Evolutionary conservation across 2,888 invertebrate genomes (phyloP).

Genomic region (Crocallis elinguaria): DNA sequence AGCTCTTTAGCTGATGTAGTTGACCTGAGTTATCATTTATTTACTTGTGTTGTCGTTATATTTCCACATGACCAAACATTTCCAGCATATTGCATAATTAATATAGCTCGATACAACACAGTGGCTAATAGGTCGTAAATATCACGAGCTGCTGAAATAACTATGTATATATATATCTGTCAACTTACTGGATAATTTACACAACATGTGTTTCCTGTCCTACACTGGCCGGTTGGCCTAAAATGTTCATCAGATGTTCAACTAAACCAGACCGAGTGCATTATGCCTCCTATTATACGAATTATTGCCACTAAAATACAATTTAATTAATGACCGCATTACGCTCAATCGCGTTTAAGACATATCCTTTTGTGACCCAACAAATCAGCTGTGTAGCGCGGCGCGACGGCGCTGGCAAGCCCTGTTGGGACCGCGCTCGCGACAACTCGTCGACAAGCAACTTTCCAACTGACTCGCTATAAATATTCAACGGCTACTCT

Average conservation of each 20-base stretch:
- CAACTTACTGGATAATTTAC: conserved; percentile 38
- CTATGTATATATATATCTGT: conserved; percentile 30
- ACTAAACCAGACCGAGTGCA: conserved; percentile 16
- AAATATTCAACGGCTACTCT: conserved; percentile 72
- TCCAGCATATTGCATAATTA: neutral
- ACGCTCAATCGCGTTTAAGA: conserved; percentile 44
- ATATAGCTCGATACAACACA: conserved; percentile 2
- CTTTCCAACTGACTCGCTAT: conserved; percentile 75
- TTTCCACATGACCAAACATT: neutral
- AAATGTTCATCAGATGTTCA: conserved; percentile 30
- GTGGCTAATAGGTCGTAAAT: conserved; percentile 16
- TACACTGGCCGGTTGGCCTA: conserved; percentile 13
- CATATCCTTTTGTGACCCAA: conserved; percentile 56
- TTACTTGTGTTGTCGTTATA: neutral
- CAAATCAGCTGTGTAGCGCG: conserved; percentile 67
- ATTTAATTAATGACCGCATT: conserved; percentile 53
- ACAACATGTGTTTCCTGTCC: conserved; percentile 50
- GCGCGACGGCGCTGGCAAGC: conserved; percentile 42
- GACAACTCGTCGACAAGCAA: conserved; percentile 54
- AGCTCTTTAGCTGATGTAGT: conserved; percentile 59
- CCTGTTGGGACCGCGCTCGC: conserved; percentile 33
- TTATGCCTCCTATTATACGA: conserved; percentile 1
- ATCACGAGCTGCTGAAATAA: conserved; percentile 34
- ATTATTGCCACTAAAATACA: conserved; percentile 38
- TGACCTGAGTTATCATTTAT: conserved; percentile 51